These are phyloP conservation scores for Brachionus calyciflorus DNA, from an alignment of 1,140 invertebrate genomes.

Conservation along the genomic window DNA sequence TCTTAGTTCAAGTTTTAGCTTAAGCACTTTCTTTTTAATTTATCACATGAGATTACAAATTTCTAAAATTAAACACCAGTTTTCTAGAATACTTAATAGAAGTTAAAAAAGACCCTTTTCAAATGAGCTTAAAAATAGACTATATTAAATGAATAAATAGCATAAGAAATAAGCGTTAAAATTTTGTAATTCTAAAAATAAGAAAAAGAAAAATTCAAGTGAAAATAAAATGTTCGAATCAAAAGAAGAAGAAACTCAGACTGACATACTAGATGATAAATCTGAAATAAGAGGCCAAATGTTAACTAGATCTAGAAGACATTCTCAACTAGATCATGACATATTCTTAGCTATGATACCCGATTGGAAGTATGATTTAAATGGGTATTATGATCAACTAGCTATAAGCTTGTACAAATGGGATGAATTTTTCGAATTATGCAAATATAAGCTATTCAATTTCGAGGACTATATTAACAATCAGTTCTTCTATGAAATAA, in stretches of 20 bases:
- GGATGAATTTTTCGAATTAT: conserved; percentile 19
- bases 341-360: conserved; percentile 21
- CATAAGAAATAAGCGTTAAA: too few relatives aligned
- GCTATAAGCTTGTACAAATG: not conserved
- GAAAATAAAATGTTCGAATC: not conserved
- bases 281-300: not conserved
- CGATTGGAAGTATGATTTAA: conserved; percentile 23
- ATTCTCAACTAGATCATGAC: conserved; percentile 13
- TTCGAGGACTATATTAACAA: conserved; percentile 3
- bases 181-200: too few relatives aligned
- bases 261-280: not conserved
- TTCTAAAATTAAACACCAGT: too few relatives aligned
- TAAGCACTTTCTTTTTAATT: too few relatives aligned
- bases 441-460: conserved; percentile 13
- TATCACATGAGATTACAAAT: too few relatives aligned
- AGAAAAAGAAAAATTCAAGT: too few relatives aligned
- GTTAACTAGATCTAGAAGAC: not conserved
- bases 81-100: too few relatives aligned
- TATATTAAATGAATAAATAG: too few relatives aligned
- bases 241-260: not conserved
- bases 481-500: not conserved
- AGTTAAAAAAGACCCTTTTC: too few relatives aligned
- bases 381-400: conserved; percentile 9
- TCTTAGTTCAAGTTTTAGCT: too few relatives aligned
- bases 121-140: too few relatives aligned